Conservation (phyloP, 1,140 invertebrate species). For the Cardiocondyla obscurior region DNA sequence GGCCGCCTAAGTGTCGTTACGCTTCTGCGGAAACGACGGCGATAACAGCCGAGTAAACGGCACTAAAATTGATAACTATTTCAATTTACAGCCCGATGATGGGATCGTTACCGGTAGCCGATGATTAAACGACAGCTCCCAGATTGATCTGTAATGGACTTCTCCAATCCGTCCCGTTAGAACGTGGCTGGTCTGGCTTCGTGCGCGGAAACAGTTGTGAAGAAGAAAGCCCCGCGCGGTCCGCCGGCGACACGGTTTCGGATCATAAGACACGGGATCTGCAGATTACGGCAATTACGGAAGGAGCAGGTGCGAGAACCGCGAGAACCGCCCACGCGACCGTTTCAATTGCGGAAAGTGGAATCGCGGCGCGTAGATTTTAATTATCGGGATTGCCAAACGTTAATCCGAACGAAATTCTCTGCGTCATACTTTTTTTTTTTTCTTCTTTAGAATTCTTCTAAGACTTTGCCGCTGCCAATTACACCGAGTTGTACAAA, state of each 20-base stretch:
- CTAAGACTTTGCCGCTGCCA: neutral
- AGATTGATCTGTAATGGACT: constrained; percentile 55
- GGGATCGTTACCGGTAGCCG: constrained; percentile 33
- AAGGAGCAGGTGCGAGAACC: neutral
- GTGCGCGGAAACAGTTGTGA: neutral
- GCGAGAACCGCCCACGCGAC: neutral
- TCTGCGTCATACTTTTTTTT: neutral
- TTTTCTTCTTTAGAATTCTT: neutral
- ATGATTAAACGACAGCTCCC: constrained; percentile 46
- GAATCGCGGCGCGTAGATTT: neutral
- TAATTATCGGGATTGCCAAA: neutral
- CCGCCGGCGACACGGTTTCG: neutral
- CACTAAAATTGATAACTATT: constrained; percentile 51
- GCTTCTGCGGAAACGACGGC: neutral
- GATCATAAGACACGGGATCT: constrained; percentile 12
- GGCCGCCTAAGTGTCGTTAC: neutral
- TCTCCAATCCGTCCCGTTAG: constrained; percentile 8
- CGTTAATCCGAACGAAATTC: neutral
- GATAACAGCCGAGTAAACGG: constrained; percentile 36
- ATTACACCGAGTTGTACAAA: neutral
- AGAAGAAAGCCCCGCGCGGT: neutral
- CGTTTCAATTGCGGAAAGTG: constrained; percentile 5
- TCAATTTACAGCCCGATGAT: constrained; percentile 22
- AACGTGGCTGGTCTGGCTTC: neutral
- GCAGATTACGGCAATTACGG: constrained; percentile 29